Conservation (phyloP, 1,140 invertebrate species). For the Monomorium pharaonis region DNA sequence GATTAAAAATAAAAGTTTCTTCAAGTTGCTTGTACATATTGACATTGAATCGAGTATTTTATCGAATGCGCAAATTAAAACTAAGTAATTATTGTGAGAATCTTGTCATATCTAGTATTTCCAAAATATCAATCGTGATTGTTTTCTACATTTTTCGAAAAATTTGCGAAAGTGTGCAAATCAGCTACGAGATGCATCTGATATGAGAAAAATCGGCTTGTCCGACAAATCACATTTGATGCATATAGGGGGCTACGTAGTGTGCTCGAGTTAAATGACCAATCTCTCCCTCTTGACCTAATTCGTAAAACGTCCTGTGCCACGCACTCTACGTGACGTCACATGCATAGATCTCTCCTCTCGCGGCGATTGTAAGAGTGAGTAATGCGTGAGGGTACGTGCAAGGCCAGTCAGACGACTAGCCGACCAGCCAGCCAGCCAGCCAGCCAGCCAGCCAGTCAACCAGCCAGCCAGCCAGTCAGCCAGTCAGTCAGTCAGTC, state of each 20-base stretch:
- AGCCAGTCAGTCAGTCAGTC: too few species aligned
- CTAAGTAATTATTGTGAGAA: neutral
- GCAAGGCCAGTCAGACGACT: conserved; percentile 67
- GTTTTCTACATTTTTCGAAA: neutral
- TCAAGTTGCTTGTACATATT: neutral
- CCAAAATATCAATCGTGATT: neutral
- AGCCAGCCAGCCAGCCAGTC: neutral
- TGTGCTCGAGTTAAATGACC: conserved; percentile 75
- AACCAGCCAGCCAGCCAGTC: conserved; percentile 33
- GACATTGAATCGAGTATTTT: neutral
- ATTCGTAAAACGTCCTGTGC: conserved; percentile 77
- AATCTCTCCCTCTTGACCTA: conserved; percentile 80
- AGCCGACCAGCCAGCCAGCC: neutral
- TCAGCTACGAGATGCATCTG: neutral
- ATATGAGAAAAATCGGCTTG: conserved; percentile 9
- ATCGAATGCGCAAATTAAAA: neutral
- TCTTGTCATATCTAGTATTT: too few species aligned
- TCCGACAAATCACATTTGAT: neutral
- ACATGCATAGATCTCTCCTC: conserved; percentile 57
- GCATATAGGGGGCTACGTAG: neutral
- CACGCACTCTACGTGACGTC: conserved; percentile 69
- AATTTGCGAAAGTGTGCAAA: neutral
- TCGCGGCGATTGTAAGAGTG: conserved; percentile 44
- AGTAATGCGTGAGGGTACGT: conserved; percentile 70
- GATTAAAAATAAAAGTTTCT: neutral